Conservation (phyloP, 2,888 invertebrate species). For the Omphaloscelis lunosa region DNA sequence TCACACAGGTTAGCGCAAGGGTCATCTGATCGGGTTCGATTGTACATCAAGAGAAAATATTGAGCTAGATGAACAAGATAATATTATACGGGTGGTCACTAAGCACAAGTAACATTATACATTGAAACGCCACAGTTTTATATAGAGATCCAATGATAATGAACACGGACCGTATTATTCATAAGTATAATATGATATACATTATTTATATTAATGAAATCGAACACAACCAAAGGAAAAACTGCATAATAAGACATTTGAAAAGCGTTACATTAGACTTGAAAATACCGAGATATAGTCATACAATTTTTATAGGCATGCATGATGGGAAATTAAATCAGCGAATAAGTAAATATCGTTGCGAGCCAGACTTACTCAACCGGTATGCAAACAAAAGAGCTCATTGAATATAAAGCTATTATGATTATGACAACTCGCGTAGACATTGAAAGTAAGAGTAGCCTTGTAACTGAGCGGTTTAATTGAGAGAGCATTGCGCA, state of each 20-base stretch:
- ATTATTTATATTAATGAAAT: constrained; percentile 58
- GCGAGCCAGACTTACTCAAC: constrained; percentile 55
- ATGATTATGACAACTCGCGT: constrained; percentile 66
- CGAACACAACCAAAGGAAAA: constrained; percentile 48
- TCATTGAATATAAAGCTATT: constrained; percentile 67
- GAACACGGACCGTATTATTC: constrained; percentile 43
- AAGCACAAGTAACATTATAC: constrained; percentile 63
- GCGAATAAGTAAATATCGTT: constrained; percentile 61
- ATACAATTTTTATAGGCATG: constrained; percentile 65
- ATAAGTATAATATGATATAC: constrained; percentile 42
- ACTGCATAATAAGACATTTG: constrained; percentile 60
- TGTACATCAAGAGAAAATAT: constrained; percentile 85
- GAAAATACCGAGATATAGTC: constrained; percentile 53
- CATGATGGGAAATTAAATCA: constrained; percentile 74
- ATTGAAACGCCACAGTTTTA: constrained; percentile 53
- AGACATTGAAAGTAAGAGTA: constrained; percentile 70
- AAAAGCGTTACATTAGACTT: constrained; percentile 64
- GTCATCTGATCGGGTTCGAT: constrained; percentile 85
- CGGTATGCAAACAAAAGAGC: constrained; percentile 69
- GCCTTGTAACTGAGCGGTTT: constrained; percentile 58
- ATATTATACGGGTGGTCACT: constrained; percentile 69
- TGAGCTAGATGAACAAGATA: constrained; percentile 82
- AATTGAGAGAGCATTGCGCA: constrained; percentile 59
- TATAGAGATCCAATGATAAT: constrained; percentile 47
- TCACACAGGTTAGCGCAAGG: constrained; percentile 78